A percentile compares a stretch with the other conserved stretches of the same genome.
These are phyloP conservation scores for Mactra quadrangularis DNA, from an alignment of 1,140 invertebrate species.

Conservation along the genomic window DNA sequence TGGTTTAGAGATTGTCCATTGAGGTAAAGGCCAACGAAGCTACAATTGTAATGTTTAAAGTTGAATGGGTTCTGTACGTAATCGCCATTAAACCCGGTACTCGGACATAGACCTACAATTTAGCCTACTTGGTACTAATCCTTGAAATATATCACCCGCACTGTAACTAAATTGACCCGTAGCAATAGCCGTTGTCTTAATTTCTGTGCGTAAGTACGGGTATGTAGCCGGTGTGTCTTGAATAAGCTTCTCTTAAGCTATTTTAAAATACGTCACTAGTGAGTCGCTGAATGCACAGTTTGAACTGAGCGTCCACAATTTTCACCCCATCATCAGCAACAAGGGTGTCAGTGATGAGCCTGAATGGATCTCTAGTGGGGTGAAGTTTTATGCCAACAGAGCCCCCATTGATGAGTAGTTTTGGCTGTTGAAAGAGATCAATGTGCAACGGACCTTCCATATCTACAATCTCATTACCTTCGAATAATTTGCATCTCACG, in stretches of 20 bases:
- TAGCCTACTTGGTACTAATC: conserved; percentile 15
- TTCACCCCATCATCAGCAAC: background rate
- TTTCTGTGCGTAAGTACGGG: conserved; percentile 1
- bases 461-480: too few species aligned
- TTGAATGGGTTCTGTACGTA: conserved; percentile 34
- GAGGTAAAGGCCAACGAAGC: conserved; percentile 8
- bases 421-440: conserved; percentile 22
- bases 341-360: background rate
- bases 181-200: conserved; percentile 3
- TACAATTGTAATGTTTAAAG: conserved; percentile 4
- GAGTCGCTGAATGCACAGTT: too few species aligned
- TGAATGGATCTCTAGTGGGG: background rate
- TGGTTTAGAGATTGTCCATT: conserved; percentile 29
- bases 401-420: conserved; percentile 21
- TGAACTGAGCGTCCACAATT: background rate
- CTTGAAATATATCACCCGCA: conserved; percentile 23
- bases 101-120: background rate
- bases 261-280: background rate
- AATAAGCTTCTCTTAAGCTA: too few species aligned
- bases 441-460: too few species aligned
- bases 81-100: conserved; percentile 4
- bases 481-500: too few species aligned
- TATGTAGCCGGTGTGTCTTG: background rate
- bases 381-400: conserved; percentile 17
- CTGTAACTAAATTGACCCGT: conserved; percentile 22